Conservation (phyloP, 2,888 invertebrate species). For the Campoplex nolae region DNA sequence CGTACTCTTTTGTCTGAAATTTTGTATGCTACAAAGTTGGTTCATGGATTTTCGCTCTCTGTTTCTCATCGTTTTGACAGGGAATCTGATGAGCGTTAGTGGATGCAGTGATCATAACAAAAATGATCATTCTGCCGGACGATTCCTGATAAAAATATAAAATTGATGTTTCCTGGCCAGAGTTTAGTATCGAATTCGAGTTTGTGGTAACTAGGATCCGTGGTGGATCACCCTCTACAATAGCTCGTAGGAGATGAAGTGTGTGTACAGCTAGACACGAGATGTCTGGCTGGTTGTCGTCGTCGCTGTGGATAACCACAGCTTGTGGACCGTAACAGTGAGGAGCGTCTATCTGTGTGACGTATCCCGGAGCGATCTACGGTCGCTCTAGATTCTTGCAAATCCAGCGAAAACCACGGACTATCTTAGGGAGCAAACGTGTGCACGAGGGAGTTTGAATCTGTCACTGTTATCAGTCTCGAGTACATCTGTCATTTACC, state of each 20-base stretch:
- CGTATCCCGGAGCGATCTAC: slow-evolving; percentile 3
- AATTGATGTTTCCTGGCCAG: background rate
- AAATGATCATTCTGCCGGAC: background rate
- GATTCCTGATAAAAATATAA: background rate
- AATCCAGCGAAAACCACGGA: slow-evolving; percentile 5
- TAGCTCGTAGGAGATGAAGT: background rate
- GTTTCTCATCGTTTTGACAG: background rate
- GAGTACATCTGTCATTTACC: background rate
- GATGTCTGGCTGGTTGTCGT: slow-evolving; percentile 30
- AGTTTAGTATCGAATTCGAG: background rate
- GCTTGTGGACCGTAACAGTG: background rate
- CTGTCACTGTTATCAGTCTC: background rate
- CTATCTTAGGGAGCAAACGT: background rate
- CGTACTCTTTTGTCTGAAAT: too few relatives aligned
- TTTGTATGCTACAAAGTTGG: too few relatives aligned
- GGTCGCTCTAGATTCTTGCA: slow-evolving; percentile 15
- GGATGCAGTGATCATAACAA: background rate
- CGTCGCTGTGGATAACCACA: slow-evolving; percentile 32
- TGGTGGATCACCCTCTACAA: background rate
- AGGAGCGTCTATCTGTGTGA: slow-evolving; percentile 1
- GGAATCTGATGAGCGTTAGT: background rate
- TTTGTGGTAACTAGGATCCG: background rate
- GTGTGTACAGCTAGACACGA: background rate
- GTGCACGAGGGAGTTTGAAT: background rate
- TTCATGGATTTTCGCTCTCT: background rate